These are phyloP conservation scores for Pluvianellus socialis DNA, from an alignment of 2,113 vertebrate species.

Conservation along the genomic window DNA sequence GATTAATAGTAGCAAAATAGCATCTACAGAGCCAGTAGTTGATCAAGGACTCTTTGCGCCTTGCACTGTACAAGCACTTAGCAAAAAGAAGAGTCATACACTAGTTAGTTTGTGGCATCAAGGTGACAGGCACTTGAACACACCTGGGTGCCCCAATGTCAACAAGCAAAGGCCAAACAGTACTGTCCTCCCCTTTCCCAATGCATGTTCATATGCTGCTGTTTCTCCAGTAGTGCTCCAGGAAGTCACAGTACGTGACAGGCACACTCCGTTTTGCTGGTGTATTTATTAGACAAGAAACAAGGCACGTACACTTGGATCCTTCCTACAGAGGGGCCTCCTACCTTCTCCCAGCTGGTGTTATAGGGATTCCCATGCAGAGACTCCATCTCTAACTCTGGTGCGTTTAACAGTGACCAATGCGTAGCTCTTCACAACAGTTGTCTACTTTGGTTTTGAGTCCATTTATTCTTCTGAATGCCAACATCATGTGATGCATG, in stretches of 20 bases:
- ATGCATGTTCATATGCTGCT: neutral
- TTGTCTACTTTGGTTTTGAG: neutral
- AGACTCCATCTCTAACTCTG: neutral
- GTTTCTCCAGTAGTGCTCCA: neutral
- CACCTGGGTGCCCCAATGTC: accelerated
- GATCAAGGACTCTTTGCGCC: neutral
- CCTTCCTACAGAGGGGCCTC: neutral
- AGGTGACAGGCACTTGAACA: neutral
- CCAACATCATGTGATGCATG: neutral
- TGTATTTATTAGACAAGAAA: neutral
- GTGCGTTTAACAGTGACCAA: neutral
- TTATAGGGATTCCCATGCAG: neutral
- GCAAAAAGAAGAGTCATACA: neutral
- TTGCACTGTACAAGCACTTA: neutral
- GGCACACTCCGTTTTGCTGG: neutral
- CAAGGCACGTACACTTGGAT: neutral
- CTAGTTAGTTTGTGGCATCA: neutral
- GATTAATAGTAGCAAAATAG: neutral
- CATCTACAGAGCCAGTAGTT: neutral
- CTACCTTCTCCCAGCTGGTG: neutral
- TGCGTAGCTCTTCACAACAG: neutral
- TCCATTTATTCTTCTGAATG: neutral
- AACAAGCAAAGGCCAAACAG: neutral
- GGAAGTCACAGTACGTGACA: neutral
- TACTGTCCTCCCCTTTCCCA: neutral